Conservation (phyloP, 92 coral and sea anemone species). For the Isaurus tuberculatus region DNA sequence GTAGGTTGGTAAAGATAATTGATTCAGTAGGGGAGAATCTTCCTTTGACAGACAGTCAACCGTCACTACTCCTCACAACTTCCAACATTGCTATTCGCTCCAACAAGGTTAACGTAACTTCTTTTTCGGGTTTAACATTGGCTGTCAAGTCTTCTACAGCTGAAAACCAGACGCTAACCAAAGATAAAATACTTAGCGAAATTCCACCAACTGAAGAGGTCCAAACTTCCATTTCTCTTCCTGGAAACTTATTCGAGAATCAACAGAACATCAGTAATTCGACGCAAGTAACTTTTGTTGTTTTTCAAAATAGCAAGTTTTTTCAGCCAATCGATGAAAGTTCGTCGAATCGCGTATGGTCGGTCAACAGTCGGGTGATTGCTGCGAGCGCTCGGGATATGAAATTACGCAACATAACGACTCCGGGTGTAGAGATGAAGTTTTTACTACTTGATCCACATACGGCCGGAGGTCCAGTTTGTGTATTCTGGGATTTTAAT, state of each 20-base stretch:
- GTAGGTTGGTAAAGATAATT: slow-evolving; percentile 71
- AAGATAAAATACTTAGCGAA: slow-evolving; percentile 40
- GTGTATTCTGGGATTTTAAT: slow-evolving; percentile 67
- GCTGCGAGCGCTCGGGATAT: slow-evolving; percentile 60
- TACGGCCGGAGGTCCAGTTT: slow-evolving; percentile 29
- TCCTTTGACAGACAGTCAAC: slow-evolving; percentile 60
- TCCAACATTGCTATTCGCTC: slow-evolving; percentile 71
- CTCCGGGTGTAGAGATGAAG: slow-evolving; percentile 62
- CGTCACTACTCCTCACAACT: slow-evolving; percentile 63
- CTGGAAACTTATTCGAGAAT: slow-evolving; percentile 60
- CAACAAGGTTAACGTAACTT: slow-evolving; percentile 52
- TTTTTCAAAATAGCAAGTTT: slow-evolving; percentile 75
- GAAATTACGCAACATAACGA: slow-evolving; percentile 54
- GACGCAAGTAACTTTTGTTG: slow-evolving; percentile 72
- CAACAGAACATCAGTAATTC: slow-evolving; percentile 22
- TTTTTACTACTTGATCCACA: slow-evolving; percentile 41
- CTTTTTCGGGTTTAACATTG: slow-evolving; percentile 72
- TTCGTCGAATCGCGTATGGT: slow-evolving; percentile 20
- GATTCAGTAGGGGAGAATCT: slow-evolving; percentile 71
- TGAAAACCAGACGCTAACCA: slow-evolving; percentile 37
- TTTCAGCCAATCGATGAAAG: slow-evolving; percentile 69
- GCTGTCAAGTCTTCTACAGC: slow-evolving; percentile 53
- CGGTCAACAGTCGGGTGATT: slow-evolving; percentile 62
- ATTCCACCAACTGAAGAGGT: slow-evolving; percentile 52
- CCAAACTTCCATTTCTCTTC: slow-evolving; percentile 68